Evolutionary conservation across 2,113 vertebrate genomes (phyloP).

Genomic region (Ancistrus triradiatus): DNA sequence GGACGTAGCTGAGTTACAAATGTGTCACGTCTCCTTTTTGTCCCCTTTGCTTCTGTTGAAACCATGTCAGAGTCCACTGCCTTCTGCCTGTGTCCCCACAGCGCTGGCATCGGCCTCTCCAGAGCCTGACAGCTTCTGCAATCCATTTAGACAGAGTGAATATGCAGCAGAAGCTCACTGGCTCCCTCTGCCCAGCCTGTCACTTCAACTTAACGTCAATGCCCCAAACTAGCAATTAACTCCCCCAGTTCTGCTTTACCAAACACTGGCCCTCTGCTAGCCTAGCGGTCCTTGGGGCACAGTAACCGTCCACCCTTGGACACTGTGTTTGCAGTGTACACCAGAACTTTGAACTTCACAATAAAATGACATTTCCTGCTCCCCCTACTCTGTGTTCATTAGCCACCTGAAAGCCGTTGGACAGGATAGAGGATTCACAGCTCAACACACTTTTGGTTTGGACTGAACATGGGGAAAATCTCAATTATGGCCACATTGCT

Average conservation of each 20-base stretch:
- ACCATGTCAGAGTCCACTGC: not conserved
- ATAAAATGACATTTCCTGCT: too few relatives aligned
- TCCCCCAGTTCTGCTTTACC: constrained; percentile 26
- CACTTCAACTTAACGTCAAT: constrained; percentile 62
- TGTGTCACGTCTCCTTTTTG: constrained; percentile 17
- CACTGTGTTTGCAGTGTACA: too few relatives aligned
- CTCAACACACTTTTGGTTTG: too few relatives aligned
- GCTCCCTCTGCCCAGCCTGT: constrained; percentile 61
- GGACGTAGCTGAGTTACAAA: constrained; percentile 29
- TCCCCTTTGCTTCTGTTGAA: not conserved
- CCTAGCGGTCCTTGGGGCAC: constrained; percentile 50
- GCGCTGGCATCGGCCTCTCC: too few relatives aligned
- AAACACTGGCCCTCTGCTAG: constrained; percentile 32
- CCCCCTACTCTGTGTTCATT: too few relatives aligned
- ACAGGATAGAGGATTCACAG: too few relatives aligned
- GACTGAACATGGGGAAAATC: too few relatives aligned
- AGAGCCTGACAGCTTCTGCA: constrained; percentile 55
- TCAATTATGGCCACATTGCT: too few relatives aligned
- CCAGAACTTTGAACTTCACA: too few relatives aligned
- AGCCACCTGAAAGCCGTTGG: too few relatives aligned
- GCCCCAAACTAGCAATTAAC: constrained; percentile 71
- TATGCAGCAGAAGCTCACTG: constrained; percentile 60
- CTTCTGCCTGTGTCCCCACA: too few relatives aligned
- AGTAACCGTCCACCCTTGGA: constrained; percentile 53
- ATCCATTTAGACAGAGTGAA: constrained; percentile 64